phyloP scores from a whole-genome alignment of 2,888 invertebrate genomes.

The Smittia aterrima region DNA sequence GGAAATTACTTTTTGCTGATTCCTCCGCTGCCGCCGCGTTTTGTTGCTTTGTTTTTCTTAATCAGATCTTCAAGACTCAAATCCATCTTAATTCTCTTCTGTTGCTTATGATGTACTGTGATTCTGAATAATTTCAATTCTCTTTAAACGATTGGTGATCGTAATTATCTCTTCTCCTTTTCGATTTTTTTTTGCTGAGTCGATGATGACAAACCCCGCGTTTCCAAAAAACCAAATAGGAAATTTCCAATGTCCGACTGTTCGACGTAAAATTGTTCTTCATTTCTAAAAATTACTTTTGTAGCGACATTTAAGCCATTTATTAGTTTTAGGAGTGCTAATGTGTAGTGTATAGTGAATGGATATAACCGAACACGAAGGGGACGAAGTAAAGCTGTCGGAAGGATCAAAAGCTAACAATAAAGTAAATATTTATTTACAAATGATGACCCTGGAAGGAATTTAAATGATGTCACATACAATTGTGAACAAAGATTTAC shows the following conservation, averaged over 20 bases:
- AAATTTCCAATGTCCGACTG: too few species aligned
- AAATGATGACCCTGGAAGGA: not conserved
- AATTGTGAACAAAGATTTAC: not conserved
- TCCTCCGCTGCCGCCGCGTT: slow-evolving; percentile 43
- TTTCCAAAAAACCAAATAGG: too few species aligned
- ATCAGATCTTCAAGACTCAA: slow-evolving; percentile 55
- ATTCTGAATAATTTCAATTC: not conserved
- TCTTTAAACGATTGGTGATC: too few species aligned
- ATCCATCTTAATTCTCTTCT: slow-evolving; percentile 16
- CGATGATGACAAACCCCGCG: too few species aligned
- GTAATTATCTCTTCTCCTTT: too few species aligned
- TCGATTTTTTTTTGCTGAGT: too few species aligned
- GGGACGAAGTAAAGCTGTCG: not conserved
- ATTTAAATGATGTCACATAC: not conserved
- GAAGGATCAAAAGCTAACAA: not conserved
- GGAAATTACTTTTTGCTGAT: slow-evolving; percentile 44
- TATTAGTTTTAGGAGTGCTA: slow-evolving; percentile 13
- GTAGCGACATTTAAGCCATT: not conserved
- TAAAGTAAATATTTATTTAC: not conserved
- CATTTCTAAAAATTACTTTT: not conserved
- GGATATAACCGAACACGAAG: not conserved
- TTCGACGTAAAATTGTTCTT: too few species aligned
- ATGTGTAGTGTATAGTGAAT: slow-evolving; percentile 10
- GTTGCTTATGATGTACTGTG: not conserved
- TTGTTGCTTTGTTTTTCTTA: slow-evolving; percentile 48